Percentiles rank a stretch among this genome's conserved stretches.
Conservation (phyloP, 2,113 vertebrate genomes). For the Sturnus vulgaris region DNA sequence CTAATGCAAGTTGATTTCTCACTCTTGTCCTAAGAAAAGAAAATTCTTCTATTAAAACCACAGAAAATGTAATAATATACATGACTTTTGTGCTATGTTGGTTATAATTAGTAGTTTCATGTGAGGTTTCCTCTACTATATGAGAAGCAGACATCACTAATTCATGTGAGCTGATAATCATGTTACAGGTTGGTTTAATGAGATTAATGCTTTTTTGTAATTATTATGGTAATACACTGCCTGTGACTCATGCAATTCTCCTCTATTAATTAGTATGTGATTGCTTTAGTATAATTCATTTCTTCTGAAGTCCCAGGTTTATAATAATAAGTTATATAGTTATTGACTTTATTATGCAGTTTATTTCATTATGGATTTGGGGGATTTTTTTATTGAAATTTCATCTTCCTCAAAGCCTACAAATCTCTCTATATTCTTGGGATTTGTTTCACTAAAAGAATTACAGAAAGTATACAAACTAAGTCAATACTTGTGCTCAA, state of each 20-base stretch:
- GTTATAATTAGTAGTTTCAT: constrained; percentile 7
- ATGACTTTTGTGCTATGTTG: background rate
- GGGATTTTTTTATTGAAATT: background rate
- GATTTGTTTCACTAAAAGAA: background rate
- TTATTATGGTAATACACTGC: constrained; percentile 60
- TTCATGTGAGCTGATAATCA: constrained; percentile 48
- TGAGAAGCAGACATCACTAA: constrained; percentile 33
- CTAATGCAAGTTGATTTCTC: background rate
- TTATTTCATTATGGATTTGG: background rate
- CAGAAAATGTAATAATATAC: background rate
- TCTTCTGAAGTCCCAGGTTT: constrained; percentile 28
- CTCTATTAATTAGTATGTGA: constrained; percentile 54
- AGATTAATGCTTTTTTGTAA: constrained; percentile 55
- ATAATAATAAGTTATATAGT: constrained; percentile 14
- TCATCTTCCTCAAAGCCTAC: background rate
- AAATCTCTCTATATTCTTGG: background rate
- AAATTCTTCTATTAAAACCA: background rate
- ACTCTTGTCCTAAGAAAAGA: background rate
- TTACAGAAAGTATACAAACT: background rate
- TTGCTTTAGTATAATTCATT: constrained; percentile 53
- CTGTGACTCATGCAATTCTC: constrained; percentile 33
- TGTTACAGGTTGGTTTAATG: constrained; percentile 58
- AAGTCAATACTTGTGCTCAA: background rate
- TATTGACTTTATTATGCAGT: background rate
- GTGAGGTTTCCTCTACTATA: background rate